A percentile compares a stretch with the other conserved stretches of the same genome.
These are phyloP conservation scores for Argyrosomus regius DNA, from an alignment of 2,797 vertebrate genomes.

Conservation along the genomic window DNA sequence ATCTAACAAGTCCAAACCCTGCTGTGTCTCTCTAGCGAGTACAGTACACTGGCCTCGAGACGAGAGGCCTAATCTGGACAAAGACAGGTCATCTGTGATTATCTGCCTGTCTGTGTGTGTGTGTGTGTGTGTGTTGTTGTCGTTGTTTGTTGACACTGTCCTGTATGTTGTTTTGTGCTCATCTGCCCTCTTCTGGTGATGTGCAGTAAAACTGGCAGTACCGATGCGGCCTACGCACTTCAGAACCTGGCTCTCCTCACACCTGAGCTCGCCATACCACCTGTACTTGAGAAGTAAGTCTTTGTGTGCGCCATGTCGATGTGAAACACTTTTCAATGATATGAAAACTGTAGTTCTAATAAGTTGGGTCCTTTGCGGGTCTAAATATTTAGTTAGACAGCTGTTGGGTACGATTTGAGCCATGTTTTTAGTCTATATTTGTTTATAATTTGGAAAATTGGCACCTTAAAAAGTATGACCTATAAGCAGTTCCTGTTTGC, in stretches of 20 bases:
- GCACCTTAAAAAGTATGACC: background rate
- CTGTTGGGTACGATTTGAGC: too few relatives aligned
- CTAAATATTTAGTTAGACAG: too few relatives aligned
- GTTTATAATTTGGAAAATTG: conserved; percentile 4
- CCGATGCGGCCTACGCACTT: conserved; percentile 95
- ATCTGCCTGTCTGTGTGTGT: conserved; percentile 32
- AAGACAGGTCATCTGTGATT: conserved; percentile 64
- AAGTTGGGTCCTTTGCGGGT: too few relatives aligned
- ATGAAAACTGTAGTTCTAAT: too few relatives aligned
- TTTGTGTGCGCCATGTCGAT: background rate
- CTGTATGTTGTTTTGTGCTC: conserved; percentile 11
- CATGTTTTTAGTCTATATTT: too few relatives aligned
- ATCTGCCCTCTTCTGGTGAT: conserved; percentile 86
- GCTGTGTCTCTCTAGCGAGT: conserved; percentile 21
- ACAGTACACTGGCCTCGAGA: background rate
- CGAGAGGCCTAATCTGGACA: conserved; percentile 57
- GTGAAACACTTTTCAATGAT: too few relatives aligned
- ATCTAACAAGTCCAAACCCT: conserved; percentile 23
- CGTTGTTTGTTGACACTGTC: conserved; percentile 18
- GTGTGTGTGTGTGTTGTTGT: conserved; percentile 22
- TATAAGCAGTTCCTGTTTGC: background rate
- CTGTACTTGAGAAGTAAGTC: conserved; percentile 96
- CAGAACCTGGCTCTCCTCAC: conserved; percentile 97
- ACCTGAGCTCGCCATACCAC: conserved; percentile 94
- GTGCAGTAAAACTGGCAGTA: conserved; percentile 96